These are phyloP conservation scores for Melitaea athalia DNA, from an alignment of 2,888 invertebrate species.

Conservation along the genomic window DNA sequence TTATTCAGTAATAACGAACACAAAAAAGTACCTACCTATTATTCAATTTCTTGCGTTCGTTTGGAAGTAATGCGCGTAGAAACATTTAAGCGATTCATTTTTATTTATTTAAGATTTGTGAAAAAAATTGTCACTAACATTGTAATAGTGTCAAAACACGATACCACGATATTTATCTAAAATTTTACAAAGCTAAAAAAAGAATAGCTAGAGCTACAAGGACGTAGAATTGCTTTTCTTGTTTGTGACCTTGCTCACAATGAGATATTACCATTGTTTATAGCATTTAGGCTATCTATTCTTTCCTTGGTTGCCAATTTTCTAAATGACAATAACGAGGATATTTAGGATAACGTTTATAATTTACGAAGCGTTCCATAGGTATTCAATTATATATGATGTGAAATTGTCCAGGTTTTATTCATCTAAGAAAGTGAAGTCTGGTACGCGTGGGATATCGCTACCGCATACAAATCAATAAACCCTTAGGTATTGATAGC, in stretches of 20 bases:
- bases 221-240: neutral
- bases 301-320: constrained; percentile 4
- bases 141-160: neutral
- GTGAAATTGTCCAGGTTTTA: neutral
- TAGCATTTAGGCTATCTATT: neutral
- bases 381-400: neutral
- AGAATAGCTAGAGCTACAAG: neutral
- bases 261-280: constrained; percentile 9
- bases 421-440: neutral
- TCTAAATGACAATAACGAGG: neutral
- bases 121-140: neutral
- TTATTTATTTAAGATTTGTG: no score
- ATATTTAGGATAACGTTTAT: neutral
- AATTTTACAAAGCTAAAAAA: neutral
- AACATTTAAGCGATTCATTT: neutral
- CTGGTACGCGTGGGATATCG: neutral
- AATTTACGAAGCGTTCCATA: neutral
- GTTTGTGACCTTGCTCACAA: neutral
- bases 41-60: no score
- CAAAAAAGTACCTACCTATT: no score
- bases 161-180: neutral
- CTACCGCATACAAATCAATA: neutral
- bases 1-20: no score
- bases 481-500: neutral
- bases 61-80: no score